Evolutionary conservation across 2,797 vertebrate species (phyloP).

Genomic region (Melanotaenia maccullochi): DNA sequence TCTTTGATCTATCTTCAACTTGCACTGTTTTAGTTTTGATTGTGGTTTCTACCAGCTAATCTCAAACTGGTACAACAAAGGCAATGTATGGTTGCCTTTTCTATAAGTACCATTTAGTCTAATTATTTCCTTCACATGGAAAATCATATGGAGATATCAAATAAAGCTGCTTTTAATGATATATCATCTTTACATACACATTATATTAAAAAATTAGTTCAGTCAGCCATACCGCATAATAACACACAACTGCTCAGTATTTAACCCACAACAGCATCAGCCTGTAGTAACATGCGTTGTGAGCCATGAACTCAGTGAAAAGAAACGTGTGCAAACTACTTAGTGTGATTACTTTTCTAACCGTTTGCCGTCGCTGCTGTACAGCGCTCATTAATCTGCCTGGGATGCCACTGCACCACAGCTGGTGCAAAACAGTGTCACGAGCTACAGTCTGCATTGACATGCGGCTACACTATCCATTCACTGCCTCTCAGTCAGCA

Average conservation of each 20-base stretch:
- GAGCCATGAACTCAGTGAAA: background rate
- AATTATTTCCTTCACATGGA: background rate
- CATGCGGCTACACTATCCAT: conserved; percentile 53
- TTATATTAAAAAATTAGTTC: background rate
- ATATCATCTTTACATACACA: too few relatives aligned
- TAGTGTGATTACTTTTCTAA: conserved; percentile 33
- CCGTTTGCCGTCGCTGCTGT: conserved; percentile 32
- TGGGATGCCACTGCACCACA: conserved; percentile 74
- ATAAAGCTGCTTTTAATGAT: background rate
- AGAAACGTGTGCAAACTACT: conserved; percentile 31
- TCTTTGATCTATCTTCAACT: too few relatives aligned
- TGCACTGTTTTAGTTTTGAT: too few relatives aligned
- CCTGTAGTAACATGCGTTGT: conserved; percentile 9
- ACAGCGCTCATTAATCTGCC: conserved; percentile 65
- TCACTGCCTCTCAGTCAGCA: background rate
- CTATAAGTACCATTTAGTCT: background rate
- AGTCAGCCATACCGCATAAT: background rate
- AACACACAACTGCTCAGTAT: background rate
- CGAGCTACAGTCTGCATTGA: conserved; percentile 69
- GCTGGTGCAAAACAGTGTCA: conserved; percentile 72
- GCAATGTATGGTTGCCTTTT: too few relatives aligned
- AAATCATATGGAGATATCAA: background rate
- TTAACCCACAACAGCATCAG: conserved; percentile 23
- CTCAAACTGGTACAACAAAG: too few relatives aligned
- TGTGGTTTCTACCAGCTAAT: too few relatives aligned